A percentile compares a stretch with the other conserved stretches of the same genome.
Conservation (phyloP, 2,888 invertebrate genomes). For the Melanostoma scalare region DNA sequence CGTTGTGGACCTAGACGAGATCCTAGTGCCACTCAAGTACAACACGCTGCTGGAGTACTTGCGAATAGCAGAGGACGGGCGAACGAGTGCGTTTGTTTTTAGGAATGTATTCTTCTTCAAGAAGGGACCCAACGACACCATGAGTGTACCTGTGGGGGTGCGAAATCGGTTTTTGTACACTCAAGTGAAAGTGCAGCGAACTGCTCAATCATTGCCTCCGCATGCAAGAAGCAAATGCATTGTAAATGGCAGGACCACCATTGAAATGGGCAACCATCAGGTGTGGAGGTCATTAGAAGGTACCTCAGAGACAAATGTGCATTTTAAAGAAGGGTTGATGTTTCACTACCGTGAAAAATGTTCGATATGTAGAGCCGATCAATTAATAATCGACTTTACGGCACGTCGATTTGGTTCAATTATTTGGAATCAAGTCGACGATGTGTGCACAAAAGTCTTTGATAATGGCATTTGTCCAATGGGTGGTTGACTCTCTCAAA, state of each 20-base stretch:
- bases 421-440: conserved; percentile 80
- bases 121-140: conserved; percentile 81
- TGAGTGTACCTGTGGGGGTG: conserved; percentile 76
- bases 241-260: conserved; percentile 89
- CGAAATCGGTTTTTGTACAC: conserved; percentile 80
- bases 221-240: conserved; percentile 94
- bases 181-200: conserved; percentile 80
- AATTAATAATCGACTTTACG: conserved; percentile 78
- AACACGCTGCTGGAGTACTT: conserved; percentile 85
- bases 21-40: conserved; percentile 90
- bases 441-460: conserved; percentile 78
- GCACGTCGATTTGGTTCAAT: conserved; percentile 80
- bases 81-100: conserved; percentile 81
- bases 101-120: conserved; percentile 83
- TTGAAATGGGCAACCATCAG: conserved; percentile 95
- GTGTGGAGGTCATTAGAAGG: conserved; percentile 82
- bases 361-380: conserved; percentile 77
- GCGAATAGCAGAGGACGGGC: conserved; percentile 78
- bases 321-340: conserved; percentile 78
- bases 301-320: conserved; percentile 77
- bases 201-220: conserved; percentile 82
- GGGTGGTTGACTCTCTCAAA: conserved; percentile 26
- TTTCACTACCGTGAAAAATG: conserved; percentile 81
- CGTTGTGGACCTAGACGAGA: conserved; percentile 93
- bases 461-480: conserved; percentile 78